Conservation (phyloP, 2,888 invertebrate genomes). For the Melanostoma mellinum region DNA sequence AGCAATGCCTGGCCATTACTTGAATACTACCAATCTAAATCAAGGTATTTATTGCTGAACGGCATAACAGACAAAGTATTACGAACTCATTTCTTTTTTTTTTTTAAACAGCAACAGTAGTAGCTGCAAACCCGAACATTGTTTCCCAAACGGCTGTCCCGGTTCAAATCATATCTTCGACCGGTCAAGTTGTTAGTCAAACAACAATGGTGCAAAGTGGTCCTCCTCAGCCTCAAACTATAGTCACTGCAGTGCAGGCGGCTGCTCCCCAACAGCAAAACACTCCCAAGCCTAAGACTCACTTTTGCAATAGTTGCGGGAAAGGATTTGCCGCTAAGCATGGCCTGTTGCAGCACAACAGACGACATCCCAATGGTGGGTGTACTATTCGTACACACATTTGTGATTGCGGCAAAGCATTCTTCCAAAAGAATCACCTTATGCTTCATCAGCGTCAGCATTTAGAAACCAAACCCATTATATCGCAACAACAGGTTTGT, state of each 20-base stretch:
- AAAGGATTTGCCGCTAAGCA: conserved; percentile 93
- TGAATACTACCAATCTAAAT: conserved; percentile 81
- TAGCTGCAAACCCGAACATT: conserved; percentile 81
- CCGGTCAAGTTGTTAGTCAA: conserved; percentile 82
- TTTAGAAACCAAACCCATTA: conserved; percentile 82
- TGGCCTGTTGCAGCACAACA: conserved; percentile 90
- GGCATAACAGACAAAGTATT: neutral
- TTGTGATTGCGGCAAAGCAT: conserved; percentile 92
- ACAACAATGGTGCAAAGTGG: conserved; percentile 81
- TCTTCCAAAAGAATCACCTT: conserved; percentile 93
- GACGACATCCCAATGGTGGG: conserved; percentile 90
- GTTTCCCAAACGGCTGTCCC: conserved; percentile 81
- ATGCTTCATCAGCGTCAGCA: conserved; percentile 92
- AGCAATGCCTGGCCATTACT: conserved; percentile 87
- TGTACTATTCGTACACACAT: conserved; percentile 91
- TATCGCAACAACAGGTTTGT: conserved; percentile 81
- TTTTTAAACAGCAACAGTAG: conserved; percentile 76
- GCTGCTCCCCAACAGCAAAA: conserved; percentile 79
- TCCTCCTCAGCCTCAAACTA: conserved; percentile 80
- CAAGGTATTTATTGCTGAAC: conserved; percentile 75
- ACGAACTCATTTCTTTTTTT: neutral
- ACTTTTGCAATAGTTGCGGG: conserved; percentile 90
- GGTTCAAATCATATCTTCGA: conserved; percentile 82
- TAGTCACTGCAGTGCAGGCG: conserved; percentile 79
- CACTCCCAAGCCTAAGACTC: conserved; percentile 86